Evolutionary conservation across 2,888 invertebrate genomes (phyloP), one percentile per base, ranked within the genome.

Genomic region (Aromia moschata): DNA sequence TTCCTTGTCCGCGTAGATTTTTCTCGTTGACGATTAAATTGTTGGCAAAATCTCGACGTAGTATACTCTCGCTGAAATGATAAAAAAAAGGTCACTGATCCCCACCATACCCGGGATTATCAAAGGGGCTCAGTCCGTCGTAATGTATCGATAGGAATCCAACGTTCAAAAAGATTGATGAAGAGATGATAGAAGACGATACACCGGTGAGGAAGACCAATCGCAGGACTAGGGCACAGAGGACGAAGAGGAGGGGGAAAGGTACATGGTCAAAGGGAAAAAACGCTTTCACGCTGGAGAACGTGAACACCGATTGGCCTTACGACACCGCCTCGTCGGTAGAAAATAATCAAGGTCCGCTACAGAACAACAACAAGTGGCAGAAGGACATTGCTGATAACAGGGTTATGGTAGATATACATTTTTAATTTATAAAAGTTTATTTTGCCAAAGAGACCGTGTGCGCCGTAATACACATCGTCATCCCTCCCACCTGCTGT

Each of bases 191-290:
- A 67, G 75, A 76, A 15, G 9, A 10, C 15, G 7, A 20, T 44
- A 66, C 68, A 46, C 67, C 68, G 49, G 69, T 62, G n/a, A 67
- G 68, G 55, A 69, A 67, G 30, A 63, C 71, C 16, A 78, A 70
- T 58, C 68, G 77, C 53, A 70, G 76, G 68, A 77, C 76, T 36
- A 74, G 79, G 38, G 67, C 72, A 55, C 77, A 79, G 66, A 70
- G 78, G 44, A 78, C 74, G 11, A 78, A 75, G 68, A 67, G 78
- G 58, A 72, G 79, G 43, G 75, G 78, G 65, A 62, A 76, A 54
- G 78, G 77, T 68, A 67, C 76, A 56, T 64, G 73, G 60, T 64
- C 65, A 12, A 67, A 65, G 33, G 69, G 65, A 25, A 55, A 61
- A 18, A 58, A 59, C 43, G 60, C 60, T 20, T 46, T 55, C 47